Base-by-base conservation (phyloP, 2,888 invertebrate species). In the Thumatha senex region DNA sequence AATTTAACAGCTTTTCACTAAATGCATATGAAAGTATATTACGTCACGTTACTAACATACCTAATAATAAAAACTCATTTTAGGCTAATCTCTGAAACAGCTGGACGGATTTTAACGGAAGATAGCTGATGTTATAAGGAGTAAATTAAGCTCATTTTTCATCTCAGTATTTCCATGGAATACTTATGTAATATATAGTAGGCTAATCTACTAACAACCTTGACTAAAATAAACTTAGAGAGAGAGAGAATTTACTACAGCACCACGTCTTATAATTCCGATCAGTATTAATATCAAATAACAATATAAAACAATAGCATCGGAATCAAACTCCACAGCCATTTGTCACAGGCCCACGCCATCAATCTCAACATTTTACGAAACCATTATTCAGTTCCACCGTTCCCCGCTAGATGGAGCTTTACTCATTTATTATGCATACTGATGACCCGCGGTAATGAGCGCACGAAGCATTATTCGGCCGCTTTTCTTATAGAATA, bases 361-460 rank as follows among this genome's bases (percentile, higher is more conserved):
- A 87, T 89, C 85, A 81, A 87, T 87, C 84, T 79, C 61, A 29
- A 60, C 59, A 63, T 63, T 67, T 65, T 50, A 54, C 65, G 58
- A 53, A 56, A 57, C 75, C 74, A 74, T 80, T 74, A 82, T 73
- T 76, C 77, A 84, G 88, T 89, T 82, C 80, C 58, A 71, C 76
- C 76, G 66, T 72, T 70, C 71, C 58, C 77, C 80, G 78, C 74
- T 84, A 87, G 90, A 83, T 89, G 89, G 86, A 79, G 81, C 67
- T 73, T 52, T 76, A 72, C 93, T 94, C 92, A 94, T 95, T 94
- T 92, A 94, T 95, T 95, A 95, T 94, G 94, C 93, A 94, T 94
- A 94, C 94, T 94, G 94, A 94, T 94, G 94, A 94, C 94, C 92
- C 89, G 83, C 78, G 80, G 89, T 93, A 95, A 94, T 94, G 94